Evolutionary conservation across 1,140 invertebrate species (phyloP).

Genomic region (Pogonomyrmex californicus): DNA sequence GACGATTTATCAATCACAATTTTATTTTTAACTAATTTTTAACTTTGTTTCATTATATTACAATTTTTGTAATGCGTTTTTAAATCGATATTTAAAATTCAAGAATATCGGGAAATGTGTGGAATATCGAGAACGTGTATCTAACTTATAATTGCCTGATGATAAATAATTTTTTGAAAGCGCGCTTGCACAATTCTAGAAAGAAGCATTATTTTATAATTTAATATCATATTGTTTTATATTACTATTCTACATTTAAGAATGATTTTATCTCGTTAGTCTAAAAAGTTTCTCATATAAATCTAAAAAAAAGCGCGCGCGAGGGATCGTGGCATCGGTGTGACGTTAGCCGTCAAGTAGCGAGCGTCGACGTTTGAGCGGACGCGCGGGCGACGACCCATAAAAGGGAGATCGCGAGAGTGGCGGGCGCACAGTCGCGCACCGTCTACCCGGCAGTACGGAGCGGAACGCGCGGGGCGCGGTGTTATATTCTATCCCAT

Average conservation of each 20-base stretch:
- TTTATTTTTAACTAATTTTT: neutral
- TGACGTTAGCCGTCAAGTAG: constrained; percentile 57
- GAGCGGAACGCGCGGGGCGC: constrained; percentile 62
- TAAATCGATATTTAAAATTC: neutral
- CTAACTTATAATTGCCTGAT: neutral
- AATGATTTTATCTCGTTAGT: neutral
- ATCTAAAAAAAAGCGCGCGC: constrained; percentile 15
- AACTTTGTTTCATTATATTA: neutral
- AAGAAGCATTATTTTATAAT: neutral
- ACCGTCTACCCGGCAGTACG: constrained; percentile 64
- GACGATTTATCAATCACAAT: neutral
- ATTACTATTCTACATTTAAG: neutral
- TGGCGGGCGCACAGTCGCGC: constrained; percentile 76
- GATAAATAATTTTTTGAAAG: constrained; percentile 3
- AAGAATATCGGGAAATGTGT: neutral
- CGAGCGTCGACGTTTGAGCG: constrained; percentile 70
- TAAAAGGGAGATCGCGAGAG: constrained; percentile 77
- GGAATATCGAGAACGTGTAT: neutral
- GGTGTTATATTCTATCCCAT: neutral
- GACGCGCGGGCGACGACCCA: constrained; percentile 67
- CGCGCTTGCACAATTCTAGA: neutral
- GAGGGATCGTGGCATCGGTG: neutral
- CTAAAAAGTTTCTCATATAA: neutral
- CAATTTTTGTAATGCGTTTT: neutral
- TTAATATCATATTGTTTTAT: neutral